Percentiles rank a stretch among this genome's conserved stretches.
These are phyloP conservation scores for Gymnodraco acuticeps DNA, from an alignment of 2,797 vertebrate species.

Conservation along the genomic window DNA sequence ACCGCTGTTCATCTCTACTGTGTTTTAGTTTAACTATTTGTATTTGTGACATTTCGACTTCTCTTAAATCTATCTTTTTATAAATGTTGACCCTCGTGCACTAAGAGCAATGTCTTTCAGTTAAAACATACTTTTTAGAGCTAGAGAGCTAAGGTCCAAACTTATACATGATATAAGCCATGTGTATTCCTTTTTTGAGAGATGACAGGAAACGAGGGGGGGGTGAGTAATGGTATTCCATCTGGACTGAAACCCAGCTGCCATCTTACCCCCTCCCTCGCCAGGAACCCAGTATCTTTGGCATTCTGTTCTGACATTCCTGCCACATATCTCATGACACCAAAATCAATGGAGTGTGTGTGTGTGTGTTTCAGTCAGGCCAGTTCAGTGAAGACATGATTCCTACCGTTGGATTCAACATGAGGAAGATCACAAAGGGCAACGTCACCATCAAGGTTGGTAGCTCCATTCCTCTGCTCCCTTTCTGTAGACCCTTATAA, in stretches of 20 bases:
- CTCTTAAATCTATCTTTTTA: not conserved
- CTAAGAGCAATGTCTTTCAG: not conserved
- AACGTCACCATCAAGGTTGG: conserved; percentile 98
- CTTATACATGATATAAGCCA: not conserved
- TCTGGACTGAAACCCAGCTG: not conserved
- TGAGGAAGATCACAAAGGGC: conserved; percentile 98
- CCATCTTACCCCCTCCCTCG: not conserved
- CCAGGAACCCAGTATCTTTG: not conserved
- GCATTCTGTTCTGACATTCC: not conserved
- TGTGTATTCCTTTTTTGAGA: not conserved
- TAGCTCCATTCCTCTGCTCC: not conserved
- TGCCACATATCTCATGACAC: not conserved
- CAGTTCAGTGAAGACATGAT: conserved; percentile 99
- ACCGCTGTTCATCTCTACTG: no score
- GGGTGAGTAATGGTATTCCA: not conserved
- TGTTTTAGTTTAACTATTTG: no score
- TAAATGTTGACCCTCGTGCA: not conserved
- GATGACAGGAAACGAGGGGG: not conserved
- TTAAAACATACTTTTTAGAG: not conserved
- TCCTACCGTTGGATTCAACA: conserved; percentile 98
- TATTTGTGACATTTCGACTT: not conserved
- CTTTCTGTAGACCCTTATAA: not conserved
- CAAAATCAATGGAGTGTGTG: not conserved
- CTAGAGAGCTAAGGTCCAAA: not conserved
- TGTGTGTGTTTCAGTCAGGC: conserved; percentile 88